Evolutionary conservation across 1,140 invertebrate genomes (phyloP), one percentile per base, ranked within the genome.

Genomic region (Cephus cinctus): DNA sequence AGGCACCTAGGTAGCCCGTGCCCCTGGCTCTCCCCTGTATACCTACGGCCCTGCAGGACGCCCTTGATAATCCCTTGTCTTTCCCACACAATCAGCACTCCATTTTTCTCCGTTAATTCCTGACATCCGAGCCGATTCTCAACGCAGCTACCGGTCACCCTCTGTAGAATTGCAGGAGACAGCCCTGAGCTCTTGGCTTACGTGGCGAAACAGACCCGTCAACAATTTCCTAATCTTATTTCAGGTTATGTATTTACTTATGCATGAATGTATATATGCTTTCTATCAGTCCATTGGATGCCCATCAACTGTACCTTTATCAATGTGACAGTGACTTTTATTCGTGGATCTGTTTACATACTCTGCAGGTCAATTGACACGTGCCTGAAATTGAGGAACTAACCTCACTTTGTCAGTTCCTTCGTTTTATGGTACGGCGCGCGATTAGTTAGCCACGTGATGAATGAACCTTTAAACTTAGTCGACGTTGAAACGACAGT

Each of bases 51-150:
- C 9, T 18, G 9, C 34, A 18, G 15, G 20, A 12, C 18, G 14
- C 2, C n/a, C 35, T 3, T 14, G 39, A 41, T 41, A 41, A 41
- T 41, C 39, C 38, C 39, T n/a, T 15, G 39, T 20, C 39, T 14
- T 8, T 19, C 20, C 14, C 16, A 19, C 39, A 41, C 39, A 41
- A 41, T 41, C 39, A 41, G 39, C 39, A 41, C 39, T 41, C 39
- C 39, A 41, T 41, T 41, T 41, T 41, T 41, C 39, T 18, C 39
- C n/a, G 18, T 41, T 41, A 41, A 41, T 41, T 41, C 39, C 20
- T 14, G 27, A 30, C 12, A 12, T 12, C 35, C 16, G 35, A 16
- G 35, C 35, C 2, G 9, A 3, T 9, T 2, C 9, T 6, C 9
- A 1, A 14, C 1, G 9, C 9, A 14, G 25, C 6, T 6, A n/a